phyloP scores from a whole-genome alignment of 2,113 vertebrate genomes.

The Panthera tigris region DNA sequence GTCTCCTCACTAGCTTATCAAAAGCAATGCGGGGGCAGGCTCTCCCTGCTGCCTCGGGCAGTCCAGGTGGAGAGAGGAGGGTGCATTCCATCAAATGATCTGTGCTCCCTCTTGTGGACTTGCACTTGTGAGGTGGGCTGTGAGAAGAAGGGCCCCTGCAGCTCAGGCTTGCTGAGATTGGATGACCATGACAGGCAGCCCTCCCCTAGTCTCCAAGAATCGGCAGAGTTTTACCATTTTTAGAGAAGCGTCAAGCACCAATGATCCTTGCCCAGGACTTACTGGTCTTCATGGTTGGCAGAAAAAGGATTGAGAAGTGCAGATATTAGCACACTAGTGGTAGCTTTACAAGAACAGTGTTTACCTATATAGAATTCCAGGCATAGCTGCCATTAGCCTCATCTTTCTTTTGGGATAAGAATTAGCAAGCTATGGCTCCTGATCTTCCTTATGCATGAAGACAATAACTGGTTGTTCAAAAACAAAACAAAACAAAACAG shows the following conservation, averaged over 20 bases:
- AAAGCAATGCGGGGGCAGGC: conserved; percentile 43
- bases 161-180: not conserved
- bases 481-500: no score
- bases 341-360: not conserved
- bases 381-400: not conserved
- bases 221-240: not conserved
- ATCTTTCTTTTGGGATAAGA: not conserved
- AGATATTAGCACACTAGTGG: not conserved
- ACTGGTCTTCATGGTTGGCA: conserved; percentile 29
- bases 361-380: not conserved
- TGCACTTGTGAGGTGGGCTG: not conserved
- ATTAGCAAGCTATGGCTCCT: not conserved
- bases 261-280: conserved; percentile 15
- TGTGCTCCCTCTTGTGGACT: not conserved
- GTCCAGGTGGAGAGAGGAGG: not conserved
- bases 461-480: not conserved
- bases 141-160: not conserved
- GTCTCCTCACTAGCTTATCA: conserved; percentile 67
- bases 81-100: not conserved
- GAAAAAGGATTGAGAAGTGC: not conserved
- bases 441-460: not conserved
- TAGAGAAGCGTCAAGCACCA: conserved; percentile 1
- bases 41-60: not conserved
- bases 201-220: not conserved
- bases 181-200: not conserved